Evolutionary conservation across 2,888 invertebrate genomes (phyloP), one percentile per base, ranked within the genome.

Genomic region (Globia sparganii): DNA sequence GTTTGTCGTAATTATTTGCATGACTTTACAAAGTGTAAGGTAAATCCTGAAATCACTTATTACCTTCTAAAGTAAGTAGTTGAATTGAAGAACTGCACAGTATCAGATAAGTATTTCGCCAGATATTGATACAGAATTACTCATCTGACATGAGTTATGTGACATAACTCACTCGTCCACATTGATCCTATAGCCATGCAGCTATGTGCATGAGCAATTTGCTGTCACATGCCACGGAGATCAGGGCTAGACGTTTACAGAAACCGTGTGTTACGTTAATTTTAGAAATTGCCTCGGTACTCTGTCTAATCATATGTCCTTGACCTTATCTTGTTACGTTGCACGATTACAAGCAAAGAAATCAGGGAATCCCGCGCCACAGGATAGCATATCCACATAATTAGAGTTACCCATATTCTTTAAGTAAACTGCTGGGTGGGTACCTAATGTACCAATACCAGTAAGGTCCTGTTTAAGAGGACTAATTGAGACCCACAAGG

Each of bases 171-270:
- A 85, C 74, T 76, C 72, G 82, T 77, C 31, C 72, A 75, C 85
- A 78, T 70, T 84, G 68, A 81, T 78, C 61, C 66, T 77, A 68
- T 72, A 78, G 76, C 78, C 72, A 37, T 68, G 61, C 34, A 77
- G 73, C 31, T 86, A 83, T 83, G 66, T 86, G 86, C 88, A 86
- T 65, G 73, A 83, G 72, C 84, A 88, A 86, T 88, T 86, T 77
- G 84, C 75, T 83, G 84, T 81, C 74, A 74, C 74, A 68, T 72
- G 77, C 43, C 76, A 72, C 67, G 31, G 66, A 73, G 80, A 86
- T 80, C 75, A 84, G 40, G 70, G 53, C 73, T 73, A 77, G 72
- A 43, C 59, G 67, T 62, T 69, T 73, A 62, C 37, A 53, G 59
- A 68, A 78, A 70, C 49, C 61, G 76, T 64, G 69, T 65, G 28